A percentile compares a stretch with the other conserved stretches of the same genome.
These are phyloP conservation scores for Phrynocephalus guinanensis DNA, from an alignment of 2,797 vertebrate species.

Conservation along the genomic window DNA sequence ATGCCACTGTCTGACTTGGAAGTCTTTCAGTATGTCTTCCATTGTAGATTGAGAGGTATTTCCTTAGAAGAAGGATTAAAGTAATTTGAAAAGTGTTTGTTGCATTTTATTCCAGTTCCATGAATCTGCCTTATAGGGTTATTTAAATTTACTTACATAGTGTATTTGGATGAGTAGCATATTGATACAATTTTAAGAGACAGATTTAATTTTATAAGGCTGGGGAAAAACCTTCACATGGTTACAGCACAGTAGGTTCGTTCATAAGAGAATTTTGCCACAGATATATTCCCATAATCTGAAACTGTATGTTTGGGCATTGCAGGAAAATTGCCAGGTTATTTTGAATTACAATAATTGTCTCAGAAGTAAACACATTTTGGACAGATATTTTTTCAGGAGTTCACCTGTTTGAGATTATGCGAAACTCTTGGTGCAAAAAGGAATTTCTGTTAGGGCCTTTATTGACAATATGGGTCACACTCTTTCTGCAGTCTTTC, in stretches of 20 bases:
- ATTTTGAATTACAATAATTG: too few relatives aligned
- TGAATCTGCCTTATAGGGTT: neutral
- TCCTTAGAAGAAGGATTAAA: neutral
- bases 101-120: neutral
- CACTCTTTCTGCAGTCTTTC: too few relatives aligned
- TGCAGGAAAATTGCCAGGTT: too few relatives aligned
- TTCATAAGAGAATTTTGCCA: neutral
- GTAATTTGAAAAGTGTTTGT: neutral
- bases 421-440: too few relatives aligned
- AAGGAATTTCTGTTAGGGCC: too few relatives aligned
- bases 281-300: neutral
- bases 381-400: too few relatives aligned
- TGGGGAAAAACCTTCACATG: neutral
- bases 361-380: too few relatives aligned
- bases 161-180: neutral
- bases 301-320: too few relatives aligned
- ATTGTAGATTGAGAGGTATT: neutral
- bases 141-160: neutral
- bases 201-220: neutral
- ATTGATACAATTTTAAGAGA: neutral
- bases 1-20: neutral
- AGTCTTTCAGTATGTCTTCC: neutral
- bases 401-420: too few relatives aligned
- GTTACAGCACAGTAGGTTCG: neutral
- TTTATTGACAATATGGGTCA: too few relatives aligned